phyloP scores from a whole-genome alignment of 2,888 invertebrate genomes.

The Gastrophysa polygoni region DNA sequence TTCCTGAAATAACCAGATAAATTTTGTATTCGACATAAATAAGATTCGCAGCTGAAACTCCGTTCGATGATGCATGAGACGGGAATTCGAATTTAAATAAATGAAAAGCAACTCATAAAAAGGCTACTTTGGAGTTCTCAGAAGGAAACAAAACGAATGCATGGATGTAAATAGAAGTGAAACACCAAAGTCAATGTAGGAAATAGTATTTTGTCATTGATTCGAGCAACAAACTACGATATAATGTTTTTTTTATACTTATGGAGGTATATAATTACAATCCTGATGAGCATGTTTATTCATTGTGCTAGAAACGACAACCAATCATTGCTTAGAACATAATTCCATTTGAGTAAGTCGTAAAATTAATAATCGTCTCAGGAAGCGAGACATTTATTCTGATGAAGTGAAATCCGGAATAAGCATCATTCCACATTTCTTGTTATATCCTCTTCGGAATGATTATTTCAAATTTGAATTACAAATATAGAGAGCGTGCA shows the following conservation, averaged over 20 bases:
- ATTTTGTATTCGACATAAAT: conserved; percentile 33
- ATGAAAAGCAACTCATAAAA: neutral
- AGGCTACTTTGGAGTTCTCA: no score
- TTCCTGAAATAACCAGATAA: conserved; percentile 29
- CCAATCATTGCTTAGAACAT: no score
- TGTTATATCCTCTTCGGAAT: conserved; percentile 12
- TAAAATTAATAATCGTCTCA: conserved; percentile 10
- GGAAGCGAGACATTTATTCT: conserved; percentile 12
- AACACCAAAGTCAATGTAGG: no score
- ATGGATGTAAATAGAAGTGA: no score
- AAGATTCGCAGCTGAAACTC: conserved; percentile 31
- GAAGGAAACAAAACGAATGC: no score
- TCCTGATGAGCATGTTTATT: no score
- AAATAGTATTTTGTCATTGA: no score
- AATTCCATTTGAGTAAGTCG: neutral
- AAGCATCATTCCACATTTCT: conserved; percentile 10
- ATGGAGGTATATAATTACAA: no score
- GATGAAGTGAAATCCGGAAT: conserved; percentile 8
- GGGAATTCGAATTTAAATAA: neutral
- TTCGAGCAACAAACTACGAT: no score
- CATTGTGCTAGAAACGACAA: no score
- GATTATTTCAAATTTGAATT: conserved; percentile 22
- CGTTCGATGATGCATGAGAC: neutral
- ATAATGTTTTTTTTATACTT: no score
- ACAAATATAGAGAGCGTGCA: conserved; percentile 21